Conservation (phyloP, 1,140 invertebrate species). For the Brachionus calyciflorus region DNA sequence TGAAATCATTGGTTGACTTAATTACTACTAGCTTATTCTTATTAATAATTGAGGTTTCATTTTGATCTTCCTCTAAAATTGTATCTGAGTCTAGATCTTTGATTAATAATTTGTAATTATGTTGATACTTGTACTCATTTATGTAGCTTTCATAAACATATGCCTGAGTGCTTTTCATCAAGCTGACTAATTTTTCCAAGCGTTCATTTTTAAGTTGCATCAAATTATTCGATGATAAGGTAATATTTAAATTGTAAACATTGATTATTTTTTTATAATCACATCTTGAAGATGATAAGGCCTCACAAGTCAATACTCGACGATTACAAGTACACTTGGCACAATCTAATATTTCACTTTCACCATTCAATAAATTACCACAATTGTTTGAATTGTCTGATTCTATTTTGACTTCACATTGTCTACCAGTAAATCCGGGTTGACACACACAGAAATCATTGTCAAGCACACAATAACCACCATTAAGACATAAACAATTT, state of each 20-base stretch:
- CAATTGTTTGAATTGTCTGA: background rate
- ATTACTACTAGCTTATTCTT: background rate
- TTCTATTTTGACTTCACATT: constrained; percentile 35
- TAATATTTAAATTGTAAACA: constrained; percentile 21
- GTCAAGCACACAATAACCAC: constrained; percentile 31
- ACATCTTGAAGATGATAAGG: background rate
- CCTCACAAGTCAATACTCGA: constrained; percentile 7
- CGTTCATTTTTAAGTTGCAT: background rate
- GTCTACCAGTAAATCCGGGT: constrained; percentile 2
- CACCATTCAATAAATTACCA: constrained; percentile 42
- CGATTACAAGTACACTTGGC: constrained; percentile 38
- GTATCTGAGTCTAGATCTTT: constrained; percentile 10
- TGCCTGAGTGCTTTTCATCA: background rate
- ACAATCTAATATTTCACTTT: constrained; percentile 36
- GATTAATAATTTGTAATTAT: background rate
- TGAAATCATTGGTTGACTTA: background rate
- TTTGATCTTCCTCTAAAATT: background rate
- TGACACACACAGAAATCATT: constrained; percentile 47
- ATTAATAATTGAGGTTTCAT: background rate
- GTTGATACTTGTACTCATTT: constrained; percentile 19
- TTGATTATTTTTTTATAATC: constrained; percentile 9
- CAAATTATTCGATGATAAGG: background rate
- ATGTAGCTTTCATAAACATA: constrained; percentile 24
- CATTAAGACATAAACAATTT: constrained; percentile 24
- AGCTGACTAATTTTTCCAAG: background rate